Percentiles rank a stretch among this genome's conserved stretches.
Evolutionary conservation across 2,888 invertebrate species (phyloP).

Genomic region (Cremastinae sp.): DNA sequence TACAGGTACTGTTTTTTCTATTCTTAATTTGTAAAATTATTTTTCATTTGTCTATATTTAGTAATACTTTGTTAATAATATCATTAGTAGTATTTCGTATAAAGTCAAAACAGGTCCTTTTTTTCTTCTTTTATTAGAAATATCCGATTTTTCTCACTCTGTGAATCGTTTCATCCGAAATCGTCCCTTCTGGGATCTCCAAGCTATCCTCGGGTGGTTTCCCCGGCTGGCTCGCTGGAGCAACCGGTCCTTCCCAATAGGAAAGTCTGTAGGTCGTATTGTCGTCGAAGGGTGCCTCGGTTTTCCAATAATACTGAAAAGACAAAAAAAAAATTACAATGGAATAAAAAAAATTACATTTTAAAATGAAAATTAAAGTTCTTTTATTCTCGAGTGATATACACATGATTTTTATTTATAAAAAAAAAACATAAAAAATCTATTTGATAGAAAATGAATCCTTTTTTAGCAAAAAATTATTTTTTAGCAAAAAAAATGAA

Average conservation of each 20-base stretch:
- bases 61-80: too few relatives aligned
- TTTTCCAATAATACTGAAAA: slow-evolving; percentile 77
- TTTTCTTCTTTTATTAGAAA: slow-evolving; percentile 1
- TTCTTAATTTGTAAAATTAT: neutral
- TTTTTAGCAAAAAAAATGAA: too few relatives aligned
- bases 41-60: too few relatives aligned
- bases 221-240: slow-evolving; percentile 67
- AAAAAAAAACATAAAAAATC: too few relatives aligned
- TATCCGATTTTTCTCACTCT: slow-evolving; percentile 76
- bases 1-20: neutral
- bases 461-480: too few relatives aligned
- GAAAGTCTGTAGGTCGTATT: slow-evolving; percentile 82
- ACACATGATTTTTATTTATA: too few relatives aligned
- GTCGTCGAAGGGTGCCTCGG: slow-evolving; percentile 81
- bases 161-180: slow-evolving; percentile 82
- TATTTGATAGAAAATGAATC: too few relatives aligned
- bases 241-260: slow-evolving; percentile 69
- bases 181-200: slow-evolving; percentile 79
- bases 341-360: too few relatives aligned
- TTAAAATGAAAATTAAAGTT: too few relatives aligned
- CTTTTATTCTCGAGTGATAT: too few relatives aligned
- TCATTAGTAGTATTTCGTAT: neutral
- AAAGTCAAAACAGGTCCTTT: neutral
- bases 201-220: slow-evolving; percentile 77
- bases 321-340: neutral